Conservation (phyloP, 2,797 vertebrate species). For the Diglossa cyanea region DNA sequence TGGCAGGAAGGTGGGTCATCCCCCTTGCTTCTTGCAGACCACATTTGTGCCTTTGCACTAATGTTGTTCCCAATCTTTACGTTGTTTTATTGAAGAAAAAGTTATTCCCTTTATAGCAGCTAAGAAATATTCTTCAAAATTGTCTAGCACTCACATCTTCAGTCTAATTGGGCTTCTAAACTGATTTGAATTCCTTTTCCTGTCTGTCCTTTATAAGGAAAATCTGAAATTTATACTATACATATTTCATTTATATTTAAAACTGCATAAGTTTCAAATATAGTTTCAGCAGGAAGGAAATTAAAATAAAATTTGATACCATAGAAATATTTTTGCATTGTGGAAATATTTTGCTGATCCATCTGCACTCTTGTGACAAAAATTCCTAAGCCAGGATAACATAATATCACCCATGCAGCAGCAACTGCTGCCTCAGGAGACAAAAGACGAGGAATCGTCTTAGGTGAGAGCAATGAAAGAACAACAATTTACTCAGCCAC, state of each 20-base stretch:
- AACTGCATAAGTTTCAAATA: neutral
- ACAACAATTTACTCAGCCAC: neutral
- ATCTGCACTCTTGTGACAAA: neutral
- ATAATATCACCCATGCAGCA: neutral
- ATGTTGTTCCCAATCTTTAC: neutral
- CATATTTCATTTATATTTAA: neutral
- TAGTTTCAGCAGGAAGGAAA: neutral
- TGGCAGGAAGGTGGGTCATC: neutral
- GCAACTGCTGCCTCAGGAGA: fast-evolving
- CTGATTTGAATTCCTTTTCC: neutral
- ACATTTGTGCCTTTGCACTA: neutral
- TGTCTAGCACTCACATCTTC: neutral
- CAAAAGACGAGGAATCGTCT: neutral
- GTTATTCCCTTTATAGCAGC: neutral
- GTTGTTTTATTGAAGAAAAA: neutral
- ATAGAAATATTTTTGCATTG: neutral
- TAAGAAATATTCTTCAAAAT: neutral
- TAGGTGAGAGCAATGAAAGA: neutral
- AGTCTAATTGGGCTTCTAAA: neutral
- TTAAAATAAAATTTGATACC: neutral
- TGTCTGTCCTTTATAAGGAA: neutral
- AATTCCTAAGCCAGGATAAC: neutral
- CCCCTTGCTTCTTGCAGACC: neutral
- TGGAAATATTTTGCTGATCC: neutral
- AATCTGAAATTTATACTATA: neutral